A percentile compares a stretch with the other conserved stretches of the same genome.
Conservation (phyloP, 2,113 vertebrate genomes). For the Alethe diademata region DNA sequence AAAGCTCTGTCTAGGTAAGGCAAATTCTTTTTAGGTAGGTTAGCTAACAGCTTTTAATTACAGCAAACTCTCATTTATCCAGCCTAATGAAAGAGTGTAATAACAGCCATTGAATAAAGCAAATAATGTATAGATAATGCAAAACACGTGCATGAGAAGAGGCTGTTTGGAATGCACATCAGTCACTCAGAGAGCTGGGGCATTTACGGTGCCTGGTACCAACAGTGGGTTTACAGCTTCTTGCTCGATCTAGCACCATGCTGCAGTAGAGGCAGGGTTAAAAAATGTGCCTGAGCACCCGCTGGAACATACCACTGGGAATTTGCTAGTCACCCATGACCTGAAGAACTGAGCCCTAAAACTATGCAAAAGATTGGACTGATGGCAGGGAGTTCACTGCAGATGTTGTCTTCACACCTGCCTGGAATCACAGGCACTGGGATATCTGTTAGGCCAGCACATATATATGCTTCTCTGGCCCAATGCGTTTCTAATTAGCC, state of each 20-base stretch:
- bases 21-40: neutral
- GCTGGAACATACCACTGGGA: neutral
- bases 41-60: slow-evolving; percentile 31
- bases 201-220: neutral
- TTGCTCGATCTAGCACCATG: neutral
- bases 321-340: neutral
- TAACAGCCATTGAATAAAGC: slow-evolving; percentile 7
- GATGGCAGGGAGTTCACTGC: neutral
- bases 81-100: neutral
- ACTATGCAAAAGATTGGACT: neutral
- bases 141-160: neutral
- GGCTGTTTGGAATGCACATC: neutral
- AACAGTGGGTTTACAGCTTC: neutral
- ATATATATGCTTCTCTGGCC: neutral
- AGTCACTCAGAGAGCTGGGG: neutral
- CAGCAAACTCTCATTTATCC: neutral
- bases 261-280: neutral
- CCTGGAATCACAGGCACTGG: neutral
- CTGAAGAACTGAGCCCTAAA: neutral
- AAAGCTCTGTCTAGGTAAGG: neutral
- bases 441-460: neutral
- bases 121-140: slow-evolving; percentile 11
- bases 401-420: neutral
- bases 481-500: neutral
- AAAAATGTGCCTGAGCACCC: neutral